A percentile compares a stretch with the other conserved stretches of the same genome.
Conservation (phyloP, 1,140 invertebrate genomes). For the Drosophila yakuba region DNA sequence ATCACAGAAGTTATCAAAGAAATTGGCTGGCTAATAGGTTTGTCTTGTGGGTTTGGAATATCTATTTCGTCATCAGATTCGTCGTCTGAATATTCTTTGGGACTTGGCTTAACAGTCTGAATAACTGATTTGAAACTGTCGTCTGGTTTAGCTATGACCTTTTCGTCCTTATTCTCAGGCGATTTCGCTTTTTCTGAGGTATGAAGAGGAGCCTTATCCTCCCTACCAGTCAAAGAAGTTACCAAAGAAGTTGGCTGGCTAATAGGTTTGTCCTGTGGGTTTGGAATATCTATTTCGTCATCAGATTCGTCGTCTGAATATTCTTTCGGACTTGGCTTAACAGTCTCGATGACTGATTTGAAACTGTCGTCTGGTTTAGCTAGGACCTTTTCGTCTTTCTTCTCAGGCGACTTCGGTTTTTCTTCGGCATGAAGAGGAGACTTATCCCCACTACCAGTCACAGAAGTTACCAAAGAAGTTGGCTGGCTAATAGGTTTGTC, state of each 20-base stretch:
- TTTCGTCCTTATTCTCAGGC: not conserved
- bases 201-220: not conserved
- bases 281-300: not conserved
- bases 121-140: not conserved
- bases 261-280: not conserved
- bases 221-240: not conserved
- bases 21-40: not conserved
- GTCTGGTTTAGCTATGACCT: not conserved
- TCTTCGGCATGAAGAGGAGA: not conserved
- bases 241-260: not conserved
- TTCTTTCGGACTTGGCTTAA: not conserved
- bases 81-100: not conserved
- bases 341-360: conserved; percentile 1
- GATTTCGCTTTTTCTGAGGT: not conserved
- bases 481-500: conserved; percentile 2
- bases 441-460: not conserved
- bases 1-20: not conserved
- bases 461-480: not conserved
- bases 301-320: conserved; percentile 7
- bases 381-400: not conserved
- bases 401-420: conserved; percentile 6
- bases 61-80: not conserved
- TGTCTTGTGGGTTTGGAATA: not conserved
- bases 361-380: conserved; percentile 23
- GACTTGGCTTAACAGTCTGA: not conserved